These are phyloP conservation scores for Notoglanidium macrostoma DNA, from an alignment of 2,797 vertebrate species.

Conservation along the genomic window DNA sequence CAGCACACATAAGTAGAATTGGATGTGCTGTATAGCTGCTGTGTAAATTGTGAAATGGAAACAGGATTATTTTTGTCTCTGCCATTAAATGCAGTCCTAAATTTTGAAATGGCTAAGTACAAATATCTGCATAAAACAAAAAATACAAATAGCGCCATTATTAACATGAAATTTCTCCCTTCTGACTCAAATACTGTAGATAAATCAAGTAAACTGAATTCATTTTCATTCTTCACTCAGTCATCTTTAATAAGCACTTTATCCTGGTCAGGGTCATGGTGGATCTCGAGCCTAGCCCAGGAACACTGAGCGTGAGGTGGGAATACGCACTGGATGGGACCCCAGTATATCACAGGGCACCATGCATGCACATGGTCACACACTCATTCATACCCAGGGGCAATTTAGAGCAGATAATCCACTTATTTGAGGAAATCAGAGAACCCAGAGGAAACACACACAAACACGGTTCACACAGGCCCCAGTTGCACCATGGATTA, in stretches of 20 bases:
- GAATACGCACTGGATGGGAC: background rate
- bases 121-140: background rate
- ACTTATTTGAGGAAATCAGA: background rate
- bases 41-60: background rate
- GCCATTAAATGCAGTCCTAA: background rate
- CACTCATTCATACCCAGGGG: background rate
- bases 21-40: background rate
- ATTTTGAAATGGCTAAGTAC: background rate
- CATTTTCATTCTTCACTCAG: background rate
- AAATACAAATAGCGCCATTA: background rate
- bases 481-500: background rate
- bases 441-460: background rate
- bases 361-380: background rate
- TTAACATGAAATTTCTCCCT: background rate
- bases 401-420: background rate
- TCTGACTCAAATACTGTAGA: background rate
- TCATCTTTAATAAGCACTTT: background rate
- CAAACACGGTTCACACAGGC: background rate
- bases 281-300: background rate
- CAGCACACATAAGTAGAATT: background rate
- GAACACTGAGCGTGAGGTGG: background rate
- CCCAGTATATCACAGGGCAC: background rate
- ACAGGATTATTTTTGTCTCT: background rate
- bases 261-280: background rate
- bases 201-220: background rate